phyloP scores from a whole-genome alignment of 2,113 vertebrate genomes.

The Holacanthus passer region DNA sequence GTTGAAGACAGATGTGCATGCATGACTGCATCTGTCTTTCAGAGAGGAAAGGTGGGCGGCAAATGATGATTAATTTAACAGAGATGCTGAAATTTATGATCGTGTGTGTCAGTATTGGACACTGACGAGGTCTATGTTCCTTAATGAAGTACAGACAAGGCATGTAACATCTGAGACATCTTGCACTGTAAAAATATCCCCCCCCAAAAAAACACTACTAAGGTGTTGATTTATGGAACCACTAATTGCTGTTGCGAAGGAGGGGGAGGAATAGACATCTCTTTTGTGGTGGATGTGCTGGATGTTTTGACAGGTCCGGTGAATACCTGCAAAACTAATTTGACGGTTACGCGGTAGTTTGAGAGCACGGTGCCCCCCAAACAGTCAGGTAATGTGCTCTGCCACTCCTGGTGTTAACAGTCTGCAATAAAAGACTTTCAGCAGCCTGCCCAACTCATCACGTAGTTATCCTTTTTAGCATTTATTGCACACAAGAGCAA shows the following conservation, averaged over 20 bases:
- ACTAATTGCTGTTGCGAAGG: slow-evolving; percentile 42
- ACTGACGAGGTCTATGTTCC: slow-evolving; percentile 23
- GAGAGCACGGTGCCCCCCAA: slow-evolving; percentile 14
- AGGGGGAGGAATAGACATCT: slow-evolving; percentile 21
- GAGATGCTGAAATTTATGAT: slow-evolving; percentile 27
- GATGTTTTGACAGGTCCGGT: slow-evolving; percentile 71
- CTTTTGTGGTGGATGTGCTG: slow-evolving; percentile 31
- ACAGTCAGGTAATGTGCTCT: slow-evolving; percentile 23
- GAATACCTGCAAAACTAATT: slow-evolving; percentile 71
- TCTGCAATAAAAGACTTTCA: slow-evolving; percentile 32
- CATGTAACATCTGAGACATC: slow-evolving; percentile 24
- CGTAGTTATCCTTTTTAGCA: slow-evolving; percentile 27
- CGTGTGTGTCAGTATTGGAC: slow-evolving; percentile 15
- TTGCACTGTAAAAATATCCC: slow-evolving; percentile 15
- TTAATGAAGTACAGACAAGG: slow-evolving; percentile 35
- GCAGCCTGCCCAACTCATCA: slow-evolving; percentile 34
- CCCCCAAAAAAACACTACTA: not conserved
- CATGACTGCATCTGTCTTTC: slow-evolving; percentile 22
- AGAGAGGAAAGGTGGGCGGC: slow-evolving; percentile 19
- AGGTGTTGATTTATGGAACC: slow-evolving; percentile 41
- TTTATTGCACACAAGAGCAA: slow-evolving; percentile 25
- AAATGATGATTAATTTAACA: slow-evolving; percentile 55
- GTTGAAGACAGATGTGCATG: slow-evolving; percentile 30
- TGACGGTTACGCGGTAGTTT: slow-evolving; percentile 29
- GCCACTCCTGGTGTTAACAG: slow-evolving; percentile 18